phyloP scores from a whole-genome alignment of 2,888 invertebrate genomes.

The Mesorhabditis sp. region DNA sequence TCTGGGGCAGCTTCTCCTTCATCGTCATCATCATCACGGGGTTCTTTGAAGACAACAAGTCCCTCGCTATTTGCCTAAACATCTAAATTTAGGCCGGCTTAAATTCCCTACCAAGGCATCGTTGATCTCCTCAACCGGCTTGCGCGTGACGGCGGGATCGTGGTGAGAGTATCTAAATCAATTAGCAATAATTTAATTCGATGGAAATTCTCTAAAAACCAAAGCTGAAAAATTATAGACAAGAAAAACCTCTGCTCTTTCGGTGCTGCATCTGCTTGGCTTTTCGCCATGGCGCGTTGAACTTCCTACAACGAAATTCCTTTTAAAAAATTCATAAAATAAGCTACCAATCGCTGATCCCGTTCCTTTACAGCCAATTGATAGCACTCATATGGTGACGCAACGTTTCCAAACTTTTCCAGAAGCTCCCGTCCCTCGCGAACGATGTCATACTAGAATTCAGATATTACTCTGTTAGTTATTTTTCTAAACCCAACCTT shows the following conservation, averaged over 20 bases:
- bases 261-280: constrained; percentile 18
- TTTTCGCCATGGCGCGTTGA: constrained; percentile 18
- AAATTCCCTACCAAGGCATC: not conserved
- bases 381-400: constrained; percentile 37
- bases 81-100: not conserved
- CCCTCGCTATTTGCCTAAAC: too few species aligned
- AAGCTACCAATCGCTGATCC: constrained; percentile 17
- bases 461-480: too few species aligned
- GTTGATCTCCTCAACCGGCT: constrained; percentile 21
- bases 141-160: constrained; percentile 29
- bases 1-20: constrained; percentile 3
- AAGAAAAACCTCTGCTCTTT: constrained; percentile 16
- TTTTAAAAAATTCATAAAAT: not conserved
- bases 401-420: constrained; percentile 25
- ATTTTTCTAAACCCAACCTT: too few species aligned
- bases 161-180: constrained; percentile 27
- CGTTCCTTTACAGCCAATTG: constrained; percentile 26
- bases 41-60: not conserved
- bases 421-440: not conserved
- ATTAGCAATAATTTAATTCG: not conserved
- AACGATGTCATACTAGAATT: too few species aligned
- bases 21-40: not conserved
- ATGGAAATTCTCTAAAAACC: too few species aligned
- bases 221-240: too few species aligned
- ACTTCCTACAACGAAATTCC: constrained; percentile 11